Evolutionary conservation across 2,797 vertebrate species (phyloP), one percentile per base, ranked within the genome.

Genomic region (Tadarida brasiliensis): DNA sequence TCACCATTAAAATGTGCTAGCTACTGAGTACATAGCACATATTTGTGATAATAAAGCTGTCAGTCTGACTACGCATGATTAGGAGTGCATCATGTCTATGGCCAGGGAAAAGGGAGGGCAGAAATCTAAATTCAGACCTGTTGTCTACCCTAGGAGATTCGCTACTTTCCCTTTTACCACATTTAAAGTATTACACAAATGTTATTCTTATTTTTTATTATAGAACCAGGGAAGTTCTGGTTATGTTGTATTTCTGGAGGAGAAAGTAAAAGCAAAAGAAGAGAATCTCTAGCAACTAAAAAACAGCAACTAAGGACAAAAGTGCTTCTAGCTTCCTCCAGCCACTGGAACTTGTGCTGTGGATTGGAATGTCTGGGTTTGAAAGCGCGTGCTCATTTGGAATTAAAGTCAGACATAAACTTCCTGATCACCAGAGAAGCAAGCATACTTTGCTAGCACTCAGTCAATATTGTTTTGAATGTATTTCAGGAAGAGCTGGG

Each of bases 321-420:
- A 92, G 73, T 94, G 63, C 56, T 90, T 87, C 56, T 87, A 93
- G 26, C 70, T 96, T n/a, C 49, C 87, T 97, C 90, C 88, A 90
- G 83, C 92, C 90, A 88, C 96, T 95, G 95, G 92, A 95, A 97
- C 87, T 88, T 95, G 83, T 94, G 39, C 68, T 95, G 82, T 97
- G 54, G 87, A 94, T 70, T 92, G 92, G 96, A 97, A 97, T 97
- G 96, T 97, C 97, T 97, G 96, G 90, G 70, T 96, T 95, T 96
- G 95, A 94, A 92, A 95, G 93, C 59, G 44, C 4, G 8, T 97
- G 86, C 85, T 97, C 91, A 95, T 94, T 97, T 97, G 97, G 96
- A 97, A 96, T 96, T 96, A 96, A 97, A 97, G 85, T 95, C 97
- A 97, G 96, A 97, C 97, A 97, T 97, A 97, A 97, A 97, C 96